These are phyloP conservation scores for Noctua janthe DNA, from an alignment of 2,888 invertebrate genomes.

Conservation along the genomic window DNA sequence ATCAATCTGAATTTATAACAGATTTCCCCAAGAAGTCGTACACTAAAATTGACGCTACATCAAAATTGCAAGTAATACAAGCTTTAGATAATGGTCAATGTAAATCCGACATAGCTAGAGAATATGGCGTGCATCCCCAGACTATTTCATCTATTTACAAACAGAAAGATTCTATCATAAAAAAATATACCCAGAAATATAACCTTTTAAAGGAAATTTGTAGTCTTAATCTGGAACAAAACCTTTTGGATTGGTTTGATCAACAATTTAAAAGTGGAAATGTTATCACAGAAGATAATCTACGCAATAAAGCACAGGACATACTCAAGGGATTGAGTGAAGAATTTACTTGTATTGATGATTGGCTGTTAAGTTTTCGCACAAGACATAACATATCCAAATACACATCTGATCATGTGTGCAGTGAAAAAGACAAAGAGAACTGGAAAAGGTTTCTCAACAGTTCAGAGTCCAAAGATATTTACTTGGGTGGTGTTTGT, in stretches of 20 bases:
- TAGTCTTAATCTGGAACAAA: slow-evolving; percentile 69
- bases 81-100: slow-evolving; percentile 73
- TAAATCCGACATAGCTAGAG: slow-evolving; percentile 71
- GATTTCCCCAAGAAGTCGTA: slow-evolving; percentile 60
- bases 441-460: slow-evolving; percentile 69
- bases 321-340: slow-evolving; percentile 66
- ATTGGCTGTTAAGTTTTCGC: slow-evolving; percentile 72
- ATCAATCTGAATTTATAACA: slow-evolving; percentile 58
- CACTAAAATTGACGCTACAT: slow-evolving; percentile 68
- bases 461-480: slow-evolving; percentile 58
- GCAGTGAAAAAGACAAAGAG: slow-evolving; percentile 57
- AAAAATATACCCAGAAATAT: slow-evolving; percentile 70
- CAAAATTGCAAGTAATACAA: slow-evolving; percentile 72
- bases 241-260: slow-evolving; percentile 71
- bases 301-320: slow-evolving; percentile 67
- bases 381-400: slow-evolving; percentile 71
- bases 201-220: slow-evolving; percentile 64
- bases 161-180: slow-evolving; percentile 70
- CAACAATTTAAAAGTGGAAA: slow-evolving; percentile 66
- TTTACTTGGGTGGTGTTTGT: slow-evolving; percentile 71
- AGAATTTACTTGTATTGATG: slow-evolving; percentile 68
- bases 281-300: slow-evolving; percentile 65
- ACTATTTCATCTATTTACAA: slow-evolving; percentile 72
- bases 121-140: slow-evolving; percentile 71
- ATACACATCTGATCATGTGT: slow-evolving; percentile 59